Base-by-base conservation (phyloP, 2,113 vertebrate species). In the Anguilla japonica region DNA sequence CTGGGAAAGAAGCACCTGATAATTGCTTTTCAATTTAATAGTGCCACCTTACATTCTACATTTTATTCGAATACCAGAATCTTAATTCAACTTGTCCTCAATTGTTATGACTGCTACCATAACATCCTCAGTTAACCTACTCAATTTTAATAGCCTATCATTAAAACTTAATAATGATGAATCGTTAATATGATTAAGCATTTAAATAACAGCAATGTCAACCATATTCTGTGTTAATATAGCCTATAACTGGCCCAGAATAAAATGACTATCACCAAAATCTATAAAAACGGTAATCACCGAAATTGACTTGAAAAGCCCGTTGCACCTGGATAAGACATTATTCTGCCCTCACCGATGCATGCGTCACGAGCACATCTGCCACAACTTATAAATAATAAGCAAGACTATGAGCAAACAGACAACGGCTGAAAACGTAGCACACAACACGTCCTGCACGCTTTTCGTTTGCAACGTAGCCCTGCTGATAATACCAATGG, bases 311-410 rank as follows among this genome's bases (percentile, higher is more conserved):
- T 67, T 67, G 20, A 75, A 13, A 34, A 34, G n/a, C 0, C n/a
- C n/a, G 26, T 75, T 75, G 11, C 71, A 75, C 71, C 71, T 75
- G n/a, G 26, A 13, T 29, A 34, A n/a, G 26, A 29, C 0, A n/a
- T 75, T n/a, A n/a, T 34, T 75, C 71, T 34, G 34, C 71, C 71
- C 26, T 75, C 2, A 2, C 20, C 85, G 79, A 89, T 79, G 86
- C 50, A 88, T 89, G 89, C 89, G 87, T 79, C 90, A 90, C 82
- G 18, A 41, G 88, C 87, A 83, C 85, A 91, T 90, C 89, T 88
- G 88, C 88, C 87, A 87, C 60, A 78, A 46, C 88, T 88, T 83
- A 89, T 89, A 90, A 88, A 91, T 89, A 89, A 89, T 90, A 88
- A 90, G 83, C 57, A 81, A 83, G 84, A 22, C 3, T 78, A 79